Conservation (phyloP, 2,113 vertebrate genomes). For the Mus pahari region DNA sequence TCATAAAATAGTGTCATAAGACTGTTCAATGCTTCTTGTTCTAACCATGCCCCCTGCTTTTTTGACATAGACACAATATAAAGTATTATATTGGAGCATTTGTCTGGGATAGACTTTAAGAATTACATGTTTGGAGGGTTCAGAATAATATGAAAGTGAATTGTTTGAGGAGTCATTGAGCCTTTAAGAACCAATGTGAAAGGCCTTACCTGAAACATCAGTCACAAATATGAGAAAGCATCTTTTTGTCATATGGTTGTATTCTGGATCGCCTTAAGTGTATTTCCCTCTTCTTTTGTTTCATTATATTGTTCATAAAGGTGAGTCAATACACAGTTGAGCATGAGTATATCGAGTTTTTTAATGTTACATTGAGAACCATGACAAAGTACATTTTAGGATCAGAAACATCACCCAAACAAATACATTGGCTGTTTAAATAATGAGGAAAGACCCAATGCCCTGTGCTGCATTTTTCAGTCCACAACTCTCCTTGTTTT, state of each 20-base stretch:
- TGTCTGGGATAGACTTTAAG: neutral
- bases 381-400: neutral
- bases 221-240: neutral
- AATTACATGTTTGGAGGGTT: conserved; percentile 26
- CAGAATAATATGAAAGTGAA: neutral
- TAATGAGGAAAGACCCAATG: neutral
- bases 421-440: neutral
- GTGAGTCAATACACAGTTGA: neutral
- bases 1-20: conserved; percentile 1
- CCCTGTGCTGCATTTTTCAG: too few species aligned
- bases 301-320: neutral
- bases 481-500: too few species aligned
- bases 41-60: neutral
- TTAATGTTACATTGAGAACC: neutral
- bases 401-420: neutral
- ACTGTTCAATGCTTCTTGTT: neutral
- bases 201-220: neutral
- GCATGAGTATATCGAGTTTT: neutral
- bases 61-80: neutral
- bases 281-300: neutral
- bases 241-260: neutral
- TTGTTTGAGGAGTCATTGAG: neutral
- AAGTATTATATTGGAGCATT: neutral
- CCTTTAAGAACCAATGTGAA: neutral
- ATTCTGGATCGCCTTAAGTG: fast-evolving